phyloP scores from a whole-genome alignment of 1,140 invertebrate species.

The Nasonia vitripennis region DNA sequence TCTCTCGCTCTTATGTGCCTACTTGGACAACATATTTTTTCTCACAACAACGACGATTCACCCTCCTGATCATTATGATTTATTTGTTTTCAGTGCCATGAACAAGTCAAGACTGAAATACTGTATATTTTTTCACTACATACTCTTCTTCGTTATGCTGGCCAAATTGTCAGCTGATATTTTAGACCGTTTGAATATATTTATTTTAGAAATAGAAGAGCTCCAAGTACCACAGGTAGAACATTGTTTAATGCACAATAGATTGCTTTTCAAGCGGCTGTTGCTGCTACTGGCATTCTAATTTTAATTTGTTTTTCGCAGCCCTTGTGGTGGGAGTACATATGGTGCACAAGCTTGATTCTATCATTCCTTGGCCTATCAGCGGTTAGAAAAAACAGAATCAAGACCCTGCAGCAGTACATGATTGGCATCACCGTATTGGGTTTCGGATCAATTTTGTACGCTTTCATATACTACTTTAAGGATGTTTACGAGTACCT shows the following conservation, averaged over 20 bases:
- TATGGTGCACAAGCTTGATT: conserved; percentile 92
- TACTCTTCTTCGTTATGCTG: conserved; percentile 92
- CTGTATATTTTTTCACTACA: conserved; percentile 94
- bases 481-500: conserved; percentile 89
- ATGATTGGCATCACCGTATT: conserved; percentile 87
- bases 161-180: conserved; percentile 94
- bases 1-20: background rate
- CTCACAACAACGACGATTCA: background rate
- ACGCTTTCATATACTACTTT: conserved; percentile 88
- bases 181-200: conserved; percentile 93
- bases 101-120: conserved; percentile 94
- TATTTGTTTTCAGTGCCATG: conserved; percentile 84
- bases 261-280: conserved; percentile 22
- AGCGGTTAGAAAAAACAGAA: conserved; percentile 89
- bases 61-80: conserved; percentile 36
- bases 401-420: conserved; percentile 86
- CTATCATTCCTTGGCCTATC: conserved; percentile 90
- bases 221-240: conserved; percentile 91
- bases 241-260: conserved; percentile 46
- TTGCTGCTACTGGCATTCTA: conserved; percentile 31
- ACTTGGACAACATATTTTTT: background rate
- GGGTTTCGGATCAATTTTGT: conserved; percentile 88
- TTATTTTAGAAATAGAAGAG: conserved; percentile 95
- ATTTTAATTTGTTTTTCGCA: conserved; percentile 69
- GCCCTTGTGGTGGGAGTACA: conserved; percentile 95